These are phyloP conservation scores for Diploptera punctata DNA, from an alignment of 2,888 invertebrate genomes.

Conservation along the genomic window DNA sequence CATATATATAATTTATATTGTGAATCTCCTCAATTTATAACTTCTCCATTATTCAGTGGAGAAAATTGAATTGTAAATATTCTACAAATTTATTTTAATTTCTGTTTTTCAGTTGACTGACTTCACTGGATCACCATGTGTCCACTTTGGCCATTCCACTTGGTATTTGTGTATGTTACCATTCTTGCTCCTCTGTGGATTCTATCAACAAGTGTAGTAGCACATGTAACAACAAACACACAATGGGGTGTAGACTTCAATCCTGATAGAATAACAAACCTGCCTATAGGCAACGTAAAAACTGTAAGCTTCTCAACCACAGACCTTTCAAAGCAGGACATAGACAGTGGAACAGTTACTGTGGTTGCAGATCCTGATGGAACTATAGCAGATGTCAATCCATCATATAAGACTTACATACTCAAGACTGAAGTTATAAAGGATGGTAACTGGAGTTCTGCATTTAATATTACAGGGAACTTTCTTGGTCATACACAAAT, in stretches of 20 bases:
- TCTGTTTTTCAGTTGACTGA: constrained; percentile 2
- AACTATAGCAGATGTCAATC: neutral
- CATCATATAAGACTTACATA: constrained; percentile 3
- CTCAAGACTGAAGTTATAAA: neutral
- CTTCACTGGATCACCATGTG: constrained; percentile 59
- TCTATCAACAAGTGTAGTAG: constrained; percentile 58
- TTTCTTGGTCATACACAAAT: constrained; percentile 39
- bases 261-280: constrained; percentile 52
- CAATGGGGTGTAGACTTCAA: constrained; percentile 51
- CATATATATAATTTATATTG: too few relatives aligned
- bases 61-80: too few relatives aligned
- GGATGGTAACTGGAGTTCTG: constrained; percentile 51
- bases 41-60: too few relatives aligned
- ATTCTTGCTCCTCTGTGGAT: constrained; percentile 62
- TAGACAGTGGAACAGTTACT: constrained; percentile 20
- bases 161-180: constrained; percentile 62
- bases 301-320: constrained; percentile 56
- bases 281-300: constrained; percentile 59
- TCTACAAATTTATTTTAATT: too few relatives aligned
- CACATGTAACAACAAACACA: constrained; percentile 47
- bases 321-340: constrained; percentile 48
- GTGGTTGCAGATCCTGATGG: constrained; percentile 18
- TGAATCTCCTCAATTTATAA: too few relatives aligned
- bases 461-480: constrained; percentile 55
- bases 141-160: constrained; percentile 67